Percentiles rank a stretch among this genome's conserved stretches.
Evolutionary conservation across 2,113 vertebrate species (phyloP).

Genomic region (Microtus oregoni): DNA sequence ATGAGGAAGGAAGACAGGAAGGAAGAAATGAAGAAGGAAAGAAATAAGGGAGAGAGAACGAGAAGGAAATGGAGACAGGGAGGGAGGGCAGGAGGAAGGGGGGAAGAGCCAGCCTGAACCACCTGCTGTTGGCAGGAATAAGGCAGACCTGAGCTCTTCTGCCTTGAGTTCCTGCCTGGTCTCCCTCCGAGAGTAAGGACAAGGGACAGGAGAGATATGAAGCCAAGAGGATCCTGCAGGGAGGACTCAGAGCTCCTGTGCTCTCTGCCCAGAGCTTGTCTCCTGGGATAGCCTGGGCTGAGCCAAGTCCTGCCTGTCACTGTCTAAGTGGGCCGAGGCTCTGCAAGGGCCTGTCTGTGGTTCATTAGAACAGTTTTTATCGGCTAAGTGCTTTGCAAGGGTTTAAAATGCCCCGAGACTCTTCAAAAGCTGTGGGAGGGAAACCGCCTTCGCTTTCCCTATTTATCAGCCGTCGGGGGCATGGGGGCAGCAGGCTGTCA

Average conservation of each 20-base stretch:
- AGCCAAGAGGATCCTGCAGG: accelerated
- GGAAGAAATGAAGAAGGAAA: accelerated
- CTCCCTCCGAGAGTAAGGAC: background rate
- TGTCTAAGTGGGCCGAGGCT: background rate
- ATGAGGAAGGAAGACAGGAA: background rate
- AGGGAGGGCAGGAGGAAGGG: too few relatives aligned
- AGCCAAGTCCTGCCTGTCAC: background rate
- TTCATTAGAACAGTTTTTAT: background rate
- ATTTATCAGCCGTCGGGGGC: background rate
- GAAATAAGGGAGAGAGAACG: too few relatives aligned
- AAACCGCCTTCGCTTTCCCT: background rate
- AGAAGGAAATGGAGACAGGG: accelerated
- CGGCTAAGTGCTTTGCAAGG: slow-evolving; percentile 46
- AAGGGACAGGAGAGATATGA: accelerated
- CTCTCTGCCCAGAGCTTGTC: background rate
- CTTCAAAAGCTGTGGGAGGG: background rate
- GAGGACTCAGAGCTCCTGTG: accelerated
- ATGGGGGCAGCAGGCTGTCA: background rate
- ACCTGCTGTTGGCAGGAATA: background rate
- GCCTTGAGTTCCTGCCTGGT: background rate
- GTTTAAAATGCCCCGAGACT: background rate
- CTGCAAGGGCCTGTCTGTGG: background rate
- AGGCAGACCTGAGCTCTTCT: background rate
- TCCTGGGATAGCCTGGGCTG: background rate
- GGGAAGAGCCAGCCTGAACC: background rate